A percentile compares a stretch with the other conserved stretches of the same genome.
phyloP scores from a whole-genome alignment of 1,140 invertebrate genomes.

The Gonioctena quinquepunctata region DNA sequence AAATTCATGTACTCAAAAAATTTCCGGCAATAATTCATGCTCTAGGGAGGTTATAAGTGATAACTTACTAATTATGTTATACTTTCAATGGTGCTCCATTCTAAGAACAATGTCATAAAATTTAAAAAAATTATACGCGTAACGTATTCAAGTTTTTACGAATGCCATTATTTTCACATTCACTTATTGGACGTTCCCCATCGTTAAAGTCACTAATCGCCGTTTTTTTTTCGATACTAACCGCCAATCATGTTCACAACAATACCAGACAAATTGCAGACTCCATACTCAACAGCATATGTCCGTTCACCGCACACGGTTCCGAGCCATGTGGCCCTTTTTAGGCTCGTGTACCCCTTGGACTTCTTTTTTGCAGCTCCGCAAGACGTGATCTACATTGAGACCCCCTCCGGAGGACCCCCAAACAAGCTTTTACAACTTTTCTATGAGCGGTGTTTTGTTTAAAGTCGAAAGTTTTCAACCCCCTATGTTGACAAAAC shows the following conservation, averaged over 20 bases:
- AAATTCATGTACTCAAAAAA: too few relatives aligned
- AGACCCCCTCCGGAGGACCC: conserved; percentile 29
- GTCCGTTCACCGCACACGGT: conserved; percentile 25
- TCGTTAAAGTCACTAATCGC: too few relatives aligned
- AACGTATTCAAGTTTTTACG: too few relatives aligned
- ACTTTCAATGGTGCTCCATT: too few relatives aligned
- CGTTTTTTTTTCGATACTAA: not conserved
- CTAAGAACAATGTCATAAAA: too few relatives aligned
- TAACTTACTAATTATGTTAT: too few relatives aligned
- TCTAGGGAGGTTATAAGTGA: too few relatives aligned
- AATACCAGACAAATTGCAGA: conserved; percentile 4
- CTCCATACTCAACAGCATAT: conserved; percentile 19
- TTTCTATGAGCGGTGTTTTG: conserved; percentile 26
- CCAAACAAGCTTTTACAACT: conserved; percentile 25
- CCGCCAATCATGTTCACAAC: conserved; percentile 1
- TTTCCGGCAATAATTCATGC: too few relatives aligned
- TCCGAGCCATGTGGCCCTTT: conserved; percentile 33
- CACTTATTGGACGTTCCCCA: too few relatives aligned
- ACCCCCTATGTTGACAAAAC: conserved; percentile 35
- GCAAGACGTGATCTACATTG: conserved; percentile 5
- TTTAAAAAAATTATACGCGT: too few relatives aligned
- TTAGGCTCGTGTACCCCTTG: conserved; percentile 31
- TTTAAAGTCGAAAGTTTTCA: conserved; percentile 36
- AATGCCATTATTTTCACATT: too few relatives aligned
- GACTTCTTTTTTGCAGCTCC: conserved; percentile 15